These are phyloP conservation scores for Venustoraphidia nigricollis DNA, from an alignment of 2,888 invertebrate species.

Conservation along the genomic window DNA sequence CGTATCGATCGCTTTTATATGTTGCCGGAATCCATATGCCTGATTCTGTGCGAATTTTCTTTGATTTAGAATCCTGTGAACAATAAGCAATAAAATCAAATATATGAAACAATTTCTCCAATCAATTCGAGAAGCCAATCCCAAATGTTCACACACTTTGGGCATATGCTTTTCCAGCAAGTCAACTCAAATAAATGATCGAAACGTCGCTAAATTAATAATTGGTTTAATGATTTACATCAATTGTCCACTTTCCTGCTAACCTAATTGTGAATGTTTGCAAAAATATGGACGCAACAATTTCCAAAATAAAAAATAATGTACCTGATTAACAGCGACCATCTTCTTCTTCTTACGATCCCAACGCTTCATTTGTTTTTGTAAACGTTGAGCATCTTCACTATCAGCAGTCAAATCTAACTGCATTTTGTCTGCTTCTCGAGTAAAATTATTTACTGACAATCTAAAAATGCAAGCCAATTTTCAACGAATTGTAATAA, in stretches of 20 bases:
- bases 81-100: constrained; percentile 4
- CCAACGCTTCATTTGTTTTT: constrained; percentile 61
- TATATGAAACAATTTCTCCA: not conserved
- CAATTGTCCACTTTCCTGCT: no score
- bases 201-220: no score
- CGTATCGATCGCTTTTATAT: constrained; percentile 82
- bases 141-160: not conserved
- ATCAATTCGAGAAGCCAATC: not conserved
- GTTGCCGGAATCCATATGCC: constrained; percentile 89
- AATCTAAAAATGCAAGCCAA: constrained; percentile 32
- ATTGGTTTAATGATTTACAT: no score
- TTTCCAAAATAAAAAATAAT: constrained; percentile 13
- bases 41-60: constrained; percentile 88
- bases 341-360: constrained; percentile 94
- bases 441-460: constrained; percentile 64
- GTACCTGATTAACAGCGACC: constrained; percentile 53
- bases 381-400: constrained; percentile 42
- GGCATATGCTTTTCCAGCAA: no score
- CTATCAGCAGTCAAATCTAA: constrained; percentile 78
- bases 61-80: constrained; percentile 36
- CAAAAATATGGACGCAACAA: no score
- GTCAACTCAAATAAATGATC: not conserved
- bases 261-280: no score
- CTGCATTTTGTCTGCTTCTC: constrained; percentile 61
- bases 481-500: not conserved